Evolutionary conservation across 2,113 vertebrate genomes (phyloP).

Genomic region (Laterallus jamaicensis): DNA sequence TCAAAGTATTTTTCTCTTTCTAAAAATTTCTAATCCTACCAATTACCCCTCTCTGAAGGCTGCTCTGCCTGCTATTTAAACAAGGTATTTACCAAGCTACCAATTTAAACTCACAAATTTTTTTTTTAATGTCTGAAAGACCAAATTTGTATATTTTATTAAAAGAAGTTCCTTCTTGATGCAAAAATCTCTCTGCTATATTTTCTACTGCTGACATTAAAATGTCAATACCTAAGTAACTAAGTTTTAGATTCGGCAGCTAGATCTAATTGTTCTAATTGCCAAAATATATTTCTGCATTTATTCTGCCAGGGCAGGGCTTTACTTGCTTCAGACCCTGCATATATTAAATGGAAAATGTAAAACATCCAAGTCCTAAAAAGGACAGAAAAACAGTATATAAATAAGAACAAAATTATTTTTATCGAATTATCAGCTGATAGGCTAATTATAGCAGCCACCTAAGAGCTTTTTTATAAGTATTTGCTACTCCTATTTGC

Average conservation of each 20-base stretch:
- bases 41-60: neutral
- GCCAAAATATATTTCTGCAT: neutral
- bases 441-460: neutral
- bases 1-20: conserved; percentile 36
- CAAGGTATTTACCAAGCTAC: neutral
- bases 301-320: neutral
- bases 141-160: neutral
- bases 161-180: neutral
- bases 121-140: neutral
- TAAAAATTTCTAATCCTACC: conserved; percentile 5
- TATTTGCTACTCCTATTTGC: neutral
- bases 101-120: neutral
- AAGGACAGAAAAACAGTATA: neutral
- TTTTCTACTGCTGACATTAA: neutral
- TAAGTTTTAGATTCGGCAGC: neutral
- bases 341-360: neutral
- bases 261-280: conserved; percentile 15
- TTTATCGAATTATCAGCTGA: conserved; percentile 16
- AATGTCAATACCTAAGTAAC: neutral
- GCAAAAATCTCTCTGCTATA: neutral
- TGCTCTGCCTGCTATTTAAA: conserved; percentile 27
- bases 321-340: conserved; percentile 1
- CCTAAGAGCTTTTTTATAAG: neutral
- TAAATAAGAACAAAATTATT: neutral
- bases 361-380: neutral